A percentile compares a stretch with the other conserved stretches of the same genome.
Conservation (phyloP, 2,797 vertebrate species). For the Clarias laeviceps region DNA sequence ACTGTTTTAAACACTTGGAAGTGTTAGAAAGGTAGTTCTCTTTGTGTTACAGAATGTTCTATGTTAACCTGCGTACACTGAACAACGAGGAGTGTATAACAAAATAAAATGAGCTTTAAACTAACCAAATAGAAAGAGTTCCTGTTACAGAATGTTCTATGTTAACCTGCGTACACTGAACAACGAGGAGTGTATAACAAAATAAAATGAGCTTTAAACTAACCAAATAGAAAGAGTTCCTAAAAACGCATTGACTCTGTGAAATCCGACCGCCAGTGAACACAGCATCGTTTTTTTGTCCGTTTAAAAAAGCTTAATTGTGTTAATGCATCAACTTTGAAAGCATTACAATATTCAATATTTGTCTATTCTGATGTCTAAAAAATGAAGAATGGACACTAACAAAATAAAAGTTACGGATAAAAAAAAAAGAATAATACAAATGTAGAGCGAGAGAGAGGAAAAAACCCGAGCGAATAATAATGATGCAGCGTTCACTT, state of each 20-base stretch:
- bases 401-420: slow-evolving; percentile 16
- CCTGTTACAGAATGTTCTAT: not conserved
- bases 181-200: too few species aligned
- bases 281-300: not conserved
- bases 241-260: not conserved
- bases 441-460: not conserved
- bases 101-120: not conserved
- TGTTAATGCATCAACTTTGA: not conserved
- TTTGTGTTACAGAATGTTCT: not conserved
- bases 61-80: not conserved
- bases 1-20: not conserved
- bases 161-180: not conserved
- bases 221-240: slow-evolving; percentile 5
- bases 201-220: not conserved
- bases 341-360: not conserved
- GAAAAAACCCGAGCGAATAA: not conserved
- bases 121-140: slow-evolving; percentile 5
- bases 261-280: not conserved
- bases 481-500: slow-evolving; percentile 45
- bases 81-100: too few species aligned
- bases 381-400: not conserved
- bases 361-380: not conserved
- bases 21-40: rapidly evolving
- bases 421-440: slow-evolving; percentile 60
- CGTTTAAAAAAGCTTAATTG: not conserved